phyloP scores from a whole-genome alignment of 2,113 vertebrate genomes.

The Engystomops pustulosus region DNA sequence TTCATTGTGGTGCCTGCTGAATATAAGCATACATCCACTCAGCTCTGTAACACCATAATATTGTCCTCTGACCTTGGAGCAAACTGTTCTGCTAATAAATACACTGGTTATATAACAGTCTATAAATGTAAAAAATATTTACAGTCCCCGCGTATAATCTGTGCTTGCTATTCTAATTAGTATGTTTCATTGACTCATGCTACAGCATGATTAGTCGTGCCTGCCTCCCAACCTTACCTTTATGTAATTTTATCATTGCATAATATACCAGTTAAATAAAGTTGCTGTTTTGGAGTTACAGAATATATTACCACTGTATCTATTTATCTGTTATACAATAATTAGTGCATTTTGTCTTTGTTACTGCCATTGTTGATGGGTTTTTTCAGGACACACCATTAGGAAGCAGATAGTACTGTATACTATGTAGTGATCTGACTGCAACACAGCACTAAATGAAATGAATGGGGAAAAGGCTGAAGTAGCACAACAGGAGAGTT shows the following conservation, averaged over 20 bases:
- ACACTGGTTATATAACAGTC: slow-evolving; percentile 18
- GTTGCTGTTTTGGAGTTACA: background rate
- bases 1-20: background rate
- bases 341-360: too few species aligned
- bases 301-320: background rate
- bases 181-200: slow-evolving; percentile 15
- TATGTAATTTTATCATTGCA: background rate
- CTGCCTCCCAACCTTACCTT: background rate
- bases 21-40: background rate
- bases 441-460: too few species aligned
- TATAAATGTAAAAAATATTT: slow-evolving; percentile 25
- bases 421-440: too few species aligned
- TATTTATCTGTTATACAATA: background rate
- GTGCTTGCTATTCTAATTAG: slow-evolving; percentile 40
- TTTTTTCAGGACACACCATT: too few species aligned
- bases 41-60: background rate
- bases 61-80: background rate
- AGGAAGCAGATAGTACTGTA: too few species aligned
- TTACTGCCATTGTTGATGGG: too few species aligned
- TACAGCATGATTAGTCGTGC: background rate
- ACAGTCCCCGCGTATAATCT: background rate
- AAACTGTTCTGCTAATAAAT: background rate
- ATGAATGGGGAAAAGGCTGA: too few species aligned
- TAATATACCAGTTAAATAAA: background rate
- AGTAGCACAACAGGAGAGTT: too few species aligned